Conservation (phyloP, 2,113 vertebrate species). For the Stegostoma tigrinum region DNA sequence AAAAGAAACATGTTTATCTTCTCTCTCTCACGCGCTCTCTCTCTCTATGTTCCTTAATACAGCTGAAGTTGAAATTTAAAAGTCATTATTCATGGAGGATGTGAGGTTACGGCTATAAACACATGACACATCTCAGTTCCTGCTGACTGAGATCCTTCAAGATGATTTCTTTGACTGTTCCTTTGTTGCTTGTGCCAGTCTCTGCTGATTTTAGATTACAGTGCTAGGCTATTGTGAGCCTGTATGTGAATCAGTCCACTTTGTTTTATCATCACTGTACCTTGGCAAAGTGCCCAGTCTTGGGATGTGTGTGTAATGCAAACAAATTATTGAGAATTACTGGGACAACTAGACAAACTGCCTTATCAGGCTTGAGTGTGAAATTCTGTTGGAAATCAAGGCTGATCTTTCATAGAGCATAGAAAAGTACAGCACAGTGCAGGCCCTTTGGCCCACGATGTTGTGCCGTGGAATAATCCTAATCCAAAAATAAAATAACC, state of each 20-base stretch:
- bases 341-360: not conserved
- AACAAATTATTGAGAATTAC: not conserved
- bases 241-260: not conserved
- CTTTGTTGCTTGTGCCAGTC: conserved; percentile 11
- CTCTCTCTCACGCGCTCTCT: not conserved
- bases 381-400: not conserved
- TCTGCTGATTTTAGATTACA: not conserved
- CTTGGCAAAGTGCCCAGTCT: not conserved
- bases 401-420: not conserved
- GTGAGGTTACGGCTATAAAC: not conserved
- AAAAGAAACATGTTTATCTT: not conserved
- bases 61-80: not conserved
- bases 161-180: not conserved
- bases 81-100: not conserved
- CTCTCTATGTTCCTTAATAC: not conserved
- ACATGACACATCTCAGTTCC: conserved; percentile 21
- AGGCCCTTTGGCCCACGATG: too few relatives aligned
- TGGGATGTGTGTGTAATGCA: too few relatives aligned
- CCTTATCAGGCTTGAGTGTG: not conserved
- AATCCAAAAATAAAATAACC: too few relatives aligned
- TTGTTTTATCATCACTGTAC: not conserved
- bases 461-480: too few relatives aligned
- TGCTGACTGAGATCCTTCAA: not conserved
- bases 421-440: too few relatives aligned
- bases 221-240: conserved; percentile 19